Evolutionary conservation across 2,888 invertebrate genomes (phyloP).

Genomic region (Plemyria rubiginata): DNA sequence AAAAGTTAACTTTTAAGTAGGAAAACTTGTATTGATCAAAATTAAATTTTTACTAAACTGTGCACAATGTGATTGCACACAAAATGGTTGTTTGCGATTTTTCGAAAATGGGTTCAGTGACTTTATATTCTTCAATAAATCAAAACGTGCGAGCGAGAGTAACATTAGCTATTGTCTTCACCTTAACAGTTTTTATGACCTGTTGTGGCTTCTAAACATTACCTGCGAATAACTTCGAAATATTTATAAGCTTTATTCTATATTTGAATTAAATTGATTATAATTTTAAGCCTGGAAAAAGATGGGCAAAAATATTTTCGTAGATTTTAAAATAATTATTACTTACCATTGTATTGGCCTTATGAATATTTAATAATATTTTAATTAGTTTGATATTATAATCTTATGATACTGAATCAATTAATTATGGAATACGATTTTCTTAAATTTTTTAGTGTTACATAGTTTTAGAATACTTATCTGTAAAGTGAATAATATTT

Average conservation of each 20-base stretch:
- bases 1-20: no score
- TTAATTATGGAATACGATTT: conserved; percentile 50
- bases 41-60: no score
- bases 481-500: conserved; percentile 14
- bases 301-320: conserved; percentile 18
- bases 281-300: conserved; percentile 17
- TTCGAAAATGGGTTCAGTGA: no score
- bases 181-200: conserved; percentile 27
- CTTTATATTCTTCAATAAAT: no score
- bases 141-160: no score
- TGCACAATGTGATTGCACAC: no score
- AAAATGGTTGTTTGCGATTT: no score
- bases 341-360: conserved; percentile 32
- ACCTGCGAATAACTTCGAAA: conserved; percentile 21
- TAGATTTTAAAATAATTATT: conserved; percentile 25
- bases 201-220: conserved; percentile 23
- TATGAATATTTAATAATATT: conserved; percentile 27
- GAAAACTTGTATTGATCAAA: no score
- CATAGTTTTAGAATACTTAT: conserved; percentile 27
- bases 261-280: conserved; percentile 10
- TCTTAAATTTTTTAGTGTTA: conserved; percentile 40
- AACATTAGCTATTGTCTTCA: no score
- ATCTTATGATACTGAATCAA: conserved; percentile 52
- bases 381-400: conserved; percentile 34
- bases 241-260: conserved; percentile 30